Evolutionary conservation across 2,797 vertebrate species (phyloP).

Genomic region (Pseudopleuronectes americanus): DNA sequence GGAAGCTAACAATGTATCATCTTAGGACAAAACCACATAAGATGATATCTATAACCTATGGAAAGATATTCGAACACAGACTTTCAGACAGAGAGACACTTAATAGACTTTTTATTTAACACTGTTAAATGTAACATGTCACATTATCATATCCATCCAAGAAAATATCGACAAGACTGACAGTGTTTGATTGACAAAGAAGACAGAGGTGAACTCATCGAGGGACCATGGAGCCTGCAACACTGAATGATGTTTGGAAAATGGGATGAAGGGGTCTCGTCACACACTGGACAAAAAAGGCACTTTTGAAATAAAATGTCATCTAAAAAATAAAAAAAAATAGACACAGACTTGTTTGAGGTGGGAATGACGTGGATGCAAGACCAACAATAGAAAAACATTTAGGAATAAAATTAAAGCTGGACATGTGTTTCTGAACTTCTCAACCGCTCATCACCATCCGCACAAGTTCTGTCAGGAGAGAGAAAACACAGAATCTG

Average conservation of each 20-base stretch:
- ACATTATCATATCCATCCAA: conserved; percentile 54
- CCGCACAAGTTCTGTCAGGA: conserved; percentile 80
- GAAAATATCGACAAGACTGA: conserved; percentile 21
- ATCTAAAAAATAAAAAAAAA: conserved; percentile 31
- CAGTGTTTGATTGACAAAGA: conserved; percentile 11
- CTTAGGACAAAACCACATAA: no score
- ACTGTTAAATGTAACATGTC: conserved; percentile 52
- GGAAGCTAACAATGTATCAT: no score
- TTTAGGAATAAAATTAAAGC: conserved; percentile 45
- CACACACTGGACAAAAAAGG: conserved; percentile 75
- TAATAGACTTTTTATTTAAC: conserved; percentile 75
- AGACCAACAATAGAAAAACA: conserved; percentile 54
- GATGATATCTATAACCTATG: not conserved
- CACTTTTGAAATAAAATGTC: conserved; percentile 72
- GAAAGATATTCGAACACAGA: conserved; percentile 11
- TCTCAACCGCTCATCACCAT: conserved; percentile 85
- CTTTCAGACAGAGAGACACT: conserved; percentile 23
- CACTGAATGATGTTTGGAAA: conserved; percentile 22
- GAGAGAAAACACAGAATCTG: conserved; percentile 36
- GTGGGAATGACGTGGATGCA: conserved; percentile 33
- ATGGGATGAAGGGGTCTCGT: conserved; percentile 52
- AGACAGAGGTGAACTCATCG: not conserved
- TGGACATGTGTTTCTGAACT: conserved; percentile 48
- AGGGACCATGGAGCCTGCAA: conserved; percentile 35
- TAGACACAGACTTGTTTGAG: conserved; percentile 40